Base-by-base conservation (phyloP, 2,113 vertebrate genomes). In the Narcine bancroftii region DNA sequence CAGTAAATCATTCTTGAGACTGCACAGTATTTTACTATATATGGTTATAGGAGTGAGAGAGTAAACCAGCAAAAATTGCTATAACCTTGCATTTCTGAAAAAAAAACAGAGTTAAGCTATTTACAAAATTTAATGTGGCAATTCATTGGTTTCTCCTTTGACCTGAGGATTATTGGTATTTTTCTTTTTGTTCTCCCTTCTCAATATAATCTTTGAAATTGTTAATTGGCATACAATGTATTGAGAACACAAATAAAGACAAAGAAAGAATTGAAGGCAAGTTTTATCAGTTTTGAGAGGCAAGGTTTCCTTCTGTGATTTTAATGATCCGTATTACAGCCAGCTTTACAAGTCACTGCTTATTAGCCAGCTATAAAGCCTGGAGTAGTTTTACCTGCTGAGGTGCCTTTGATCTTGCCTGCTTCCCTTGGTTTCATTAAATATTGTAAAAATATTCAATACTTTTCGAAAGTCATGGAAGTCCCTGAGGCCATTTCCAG, bases 371-470 rank as follows among this genome's bases (percentile, higher is more conserved):
- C 39, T 33, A 47, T 33, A 69, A 45, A 45, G 36, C 63, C 42
- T 69, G 42, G 65, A 65, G 39, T 66, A 24, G 7, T 91, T 94
- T 96, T 94, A 96, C 94, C 96, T 95, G 96, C 96, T 69, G 96
- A 95, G 95, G 95, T 94, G 94, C 94, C 93, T 95, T 94, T 94
- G 95, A 96, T 97, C 97, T 97, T 96, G 96, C 97, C 96, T 96
- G 93, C 94, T 94, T 94, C 95, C 95, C 96, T 95, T 69, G 96
- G 95, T 96, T 96, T 97, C 96, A 97, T 96, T 96, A 96, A 96
- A 96, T 96, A 96, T 91, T 96, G 95, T 95, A 94, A 95, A 93
- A 96, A 95, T 94, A 95, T 95, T 95, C 95, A 94, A 94, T 95
- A 95, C 66, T 93, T 92, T 91, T 79, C 94, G 95, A 95, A 95